Base-by-base conservation (phyloP, 2,113 vertebrate genomes). In the Madoqua kirkii region DNA sequence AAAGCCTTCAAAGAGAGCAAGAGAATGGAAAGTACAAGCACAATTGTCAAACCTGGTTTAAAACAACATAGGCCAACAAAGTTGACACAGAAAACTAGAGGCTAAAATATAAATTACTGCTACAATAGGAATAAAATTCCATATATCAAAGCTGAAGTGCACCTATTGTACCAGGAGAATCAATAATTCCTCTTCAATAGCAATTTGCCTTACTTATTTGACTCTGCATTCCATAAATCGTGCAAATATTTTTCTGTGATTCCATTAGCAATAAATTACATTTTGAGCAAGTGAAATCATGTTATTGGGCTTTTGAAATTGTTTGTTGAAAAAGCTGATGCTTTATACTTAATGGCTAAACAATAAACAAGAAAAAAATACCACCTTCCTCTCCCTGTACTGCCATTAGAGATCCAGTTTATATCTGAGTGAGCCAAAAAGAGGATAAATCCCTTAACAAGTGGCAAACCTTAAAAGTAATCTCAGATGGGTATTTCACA, bases 181-280 rank as follows among this genome's bases (percentile, higher is more conserved):
- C 95, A 95, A 92, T 96, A 95, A 96, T 79, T 96, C 71, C 62
- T 92, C 87, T 96, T 97, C 90, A 92, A 64, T 89, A 96, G 55
- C 87, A 91, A 97, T 97, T 97, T 97, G 67, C 89, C 81, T 98
- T 97, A 59, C 45, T 96, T 94, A 91, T 54, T 96, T 55, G 60
- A 94, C 78, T 94, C 71, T 55, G 10, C 17, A 91, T 91, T 95
- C 67, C 25, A 83, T 52, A 97, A 92, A 86, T 59, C 4, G 3
- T 93, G 59, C 67, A 95, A 95, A 52, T 23, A 62, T 86, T 97
- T 97, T 96, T 88, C 90, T 97, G 79, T 94, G 84, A 88, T 88
- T 94, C 55, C 62, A 87, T 97, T 98, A 96, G 55, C 94, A 97
- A 94, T 96, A 94, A 97, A 94, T 90, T 92, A 91, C 64, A 94